Conservation (phyloP, 2,888 invertebrate genomes). For the Chesias legatella region DNA sequence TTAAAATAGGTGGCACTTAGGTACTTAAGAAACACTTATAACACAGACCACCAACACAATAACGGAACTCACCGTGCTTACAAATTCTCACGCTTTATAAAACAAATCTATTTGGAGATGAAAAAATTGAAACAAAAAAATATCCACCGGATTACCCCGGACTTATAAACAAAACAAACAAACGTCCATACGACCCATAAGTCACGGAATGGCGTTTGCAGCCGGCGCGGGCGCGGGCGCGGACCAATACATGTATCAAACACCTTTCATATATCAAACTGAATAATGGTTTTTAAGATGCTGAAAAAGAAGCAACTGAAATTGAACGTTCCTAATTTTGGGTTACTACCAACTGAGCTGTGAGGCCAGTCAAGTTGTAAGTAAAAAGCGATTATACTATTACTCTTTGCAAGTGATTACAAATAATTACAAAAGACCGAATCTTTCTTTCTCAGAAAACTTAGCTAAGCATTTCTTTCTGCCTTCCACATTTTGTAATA, state of each 20-base stretch:
- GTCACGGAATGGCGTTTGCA: constrained; percentile 40
- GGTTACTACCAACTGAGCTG: too few relatives aligned
- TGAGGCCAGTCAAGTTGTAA: too few relatives aligned
- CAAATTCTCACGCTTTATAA: constrained; percentile 64
- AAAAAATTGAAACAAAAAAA: constrained; percentile 55
- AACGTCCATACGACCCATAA: constrained; percentile 53
- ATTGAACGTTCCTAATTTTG: too few relatives aligned
- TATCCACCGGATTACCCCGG: constrained; percentile 49
- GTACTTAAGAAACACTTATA: constrained; percentile 13
- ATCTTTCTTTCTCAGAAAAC: too few relatives aligned
- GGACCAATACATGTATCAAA: constrained; percentile 8
- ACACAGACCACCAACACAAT: constrained; percentile 19
- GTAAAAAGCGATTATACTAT: too few relatives aligned
- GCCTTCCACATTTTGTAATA: too few relatives aligned
- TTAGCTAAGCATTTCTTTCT: too few relatives aligned
- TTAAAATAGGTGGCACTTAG: neutral
- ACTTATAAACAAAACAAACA: constrained; percentile 65
- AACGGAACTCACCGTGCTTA: constrained; percentile 42
- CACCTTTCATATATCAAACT: neutral
- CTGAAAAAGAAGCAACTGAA: too few relatives aligned
- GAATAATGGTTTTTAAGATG: too few relatives aligned
- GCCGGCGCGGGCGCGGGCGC: too few relatives aligned
- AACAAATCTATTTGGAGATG: constrained; percentile 62
- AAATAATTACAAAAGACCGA: too few relatives aligned
- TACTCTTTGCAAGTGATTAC: too few relatives aligned